Base-by-base conservation (phyloP, 64 coral and sea anemone species). In the Catalaphyllia jardinei region DNA sequence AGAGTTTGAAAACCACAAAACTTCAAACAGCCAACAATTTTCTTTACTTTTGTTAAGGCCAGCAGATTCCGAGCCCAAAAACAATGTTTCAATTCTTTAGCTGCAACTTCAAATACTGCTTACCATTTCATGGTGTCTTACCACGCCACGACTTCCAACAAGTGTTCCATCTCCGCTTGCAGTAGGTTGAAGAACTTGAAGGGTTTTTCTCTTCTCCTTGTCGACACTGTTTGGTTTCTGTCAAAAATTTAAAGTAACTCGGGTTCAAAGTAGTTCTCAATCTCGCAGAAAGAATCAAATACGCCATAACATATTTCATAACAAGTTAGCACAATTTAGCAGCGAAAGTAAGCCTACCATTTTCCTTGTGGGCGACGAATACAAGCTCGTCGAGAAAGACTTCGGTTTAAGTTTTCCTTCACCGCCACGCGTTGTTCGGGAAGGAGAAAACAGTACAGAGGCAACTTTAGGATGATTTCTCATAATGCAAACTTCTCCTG, bases 141-240 rank as follows among this genome's bases (percentile, higher is more conserved):
- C 54, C 8, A 77, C 76, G 20, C 86, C 75, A 67, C 87, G 61
- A 61, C 94, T 88, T 54, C 97, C 97, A 52, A 93, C 91, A 63
- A 99, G 97, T 27, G 90, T 55, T 74, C 94, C 94, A 85, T 94
- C 89, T 12, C 97, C 94, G 74, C 87, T 87, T 35, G 97, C 97
- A 4, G 91, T 35, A 0, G 97, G 97, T 29, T 99, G 97, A 24
- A 99, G 85, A 91, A 99, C 83, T 99, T 99, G 93, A 28, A 99
- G 90, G 0, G 97, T 95, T 63, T 95, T 99, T 69, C 97, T 72
- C 62, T 91, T 95, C 33, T 95, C 94, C 11, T 72, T 76, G 65
- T 90, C 65, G 29, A 69, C 15, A 72, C 52, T 63, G 65, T 77
- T 14, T 78, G 83, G 74, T 96, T 96, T 35, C 73, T 79, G 91